Evolutionary conservation across 2,113 vertebrate genomes (phyloP).

Genomic region (Dendrocopos noguchii): DNA sequence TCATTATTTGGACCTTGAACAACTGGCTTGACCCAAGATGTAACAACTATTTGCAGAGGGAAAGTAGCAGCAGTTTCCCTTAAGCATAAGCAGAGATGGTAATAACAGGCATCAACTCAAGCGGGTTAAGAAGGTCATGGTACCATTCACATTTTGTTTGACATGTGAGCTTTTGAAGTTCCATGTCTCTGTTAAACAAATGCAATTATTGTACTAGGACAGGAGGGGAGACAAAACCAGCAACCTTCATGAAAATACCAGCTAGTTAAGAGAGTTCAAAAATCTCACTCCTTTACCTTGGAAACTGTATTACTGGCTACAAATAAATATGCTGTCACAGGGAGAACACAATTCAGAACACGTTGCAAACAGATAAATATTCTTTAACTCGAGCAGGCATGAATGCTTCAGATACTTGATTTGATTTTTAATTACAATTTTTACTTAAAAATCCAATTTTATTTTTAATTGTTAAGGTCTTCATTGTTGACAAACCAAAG

Average conservation of each 20-base stretch:
- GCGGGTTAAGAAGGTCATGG: background rate
- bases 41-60: constrained; percentile 27
- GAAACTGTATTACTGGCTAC: background rate
- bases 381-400: background rate
- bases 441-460: background rate
- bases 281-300: background rate
- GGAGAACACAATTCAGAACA: background rate
- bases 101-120: background rate
- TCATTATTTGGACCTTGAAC: constrained; percentile 34
- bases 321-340: background rate
- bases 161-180: background rate
- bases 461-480: background rate
- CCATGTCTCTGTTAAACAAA: background rate
- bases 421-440: background rate
- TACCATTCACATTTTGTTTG: constrained; percentile 5
- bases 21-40: constrained; percentile 22
- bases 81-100: background rate
- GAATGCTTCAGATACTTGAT: background rate
- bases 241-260: background rate
- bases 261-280: background rate
- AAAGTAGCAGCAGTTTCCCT: constrained; percentile 16
- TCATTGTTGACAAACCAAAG: background rate
- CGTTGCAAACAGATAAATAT: background rate
- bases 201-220: background rate
- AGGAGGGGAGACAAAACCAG: background rate